Conservation (phyloP, 2,113 vertebrate species). For the Regulus satrapa region DNA sequence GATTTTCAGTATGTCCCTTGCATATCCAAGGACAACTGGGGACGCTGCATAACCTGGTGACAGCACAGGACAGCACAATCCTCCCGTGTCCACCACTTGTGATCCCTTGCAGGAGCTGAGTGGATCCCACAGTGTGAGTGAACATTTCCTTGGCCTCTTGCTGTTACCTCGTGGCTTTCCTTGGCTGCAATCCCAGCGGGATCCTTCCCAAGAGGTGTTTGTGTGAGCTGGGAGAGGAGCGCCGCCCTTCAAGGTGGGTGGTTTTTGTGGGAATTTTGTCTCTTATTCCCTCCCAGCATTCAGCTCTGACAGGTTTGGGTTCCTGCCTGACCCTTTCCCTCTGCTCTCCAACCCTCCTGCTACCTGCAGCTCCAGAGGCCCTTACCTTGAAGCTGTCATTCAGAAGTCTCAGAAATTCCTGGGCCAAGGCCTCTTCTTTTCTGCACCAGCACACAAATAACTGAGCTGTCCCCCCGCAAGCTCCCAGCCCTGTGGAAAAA, state of each 20-base stretch:
- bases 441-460: background rate
- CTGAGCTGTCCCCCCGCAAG: background rate
- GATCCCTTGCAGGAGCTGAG: background rate
- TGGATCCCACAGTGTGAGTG: background rate
- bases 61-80: rapidly evolving
- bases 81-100: background rate
- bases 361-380: background rate
- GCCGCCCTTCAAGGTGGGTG: background rate
- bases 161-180: background rate
- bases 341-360: background rate
- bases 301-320: background rate
- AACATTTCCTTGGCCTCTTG: background rate
- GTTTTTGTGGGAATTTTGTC: background rate
- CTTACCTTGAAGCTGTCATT: background rate
- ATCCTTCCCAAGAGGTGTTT: background rate
- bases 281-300: background rate
- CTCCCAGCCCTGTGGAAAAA: background rate
- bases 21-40: background rate
- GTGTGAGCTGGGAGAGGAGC: background rate
- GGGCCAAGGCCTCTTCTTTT: background rate
- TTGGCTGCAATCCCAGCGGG: background rate
- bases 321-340: background rate
- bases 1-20: background rate
- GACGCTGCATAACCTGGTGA: background rate
- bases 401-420: background rate